phyloP scores from a whole-genome alignment of 2,888 invertebrate genomes.

The Tenthredo notha region DNA sequence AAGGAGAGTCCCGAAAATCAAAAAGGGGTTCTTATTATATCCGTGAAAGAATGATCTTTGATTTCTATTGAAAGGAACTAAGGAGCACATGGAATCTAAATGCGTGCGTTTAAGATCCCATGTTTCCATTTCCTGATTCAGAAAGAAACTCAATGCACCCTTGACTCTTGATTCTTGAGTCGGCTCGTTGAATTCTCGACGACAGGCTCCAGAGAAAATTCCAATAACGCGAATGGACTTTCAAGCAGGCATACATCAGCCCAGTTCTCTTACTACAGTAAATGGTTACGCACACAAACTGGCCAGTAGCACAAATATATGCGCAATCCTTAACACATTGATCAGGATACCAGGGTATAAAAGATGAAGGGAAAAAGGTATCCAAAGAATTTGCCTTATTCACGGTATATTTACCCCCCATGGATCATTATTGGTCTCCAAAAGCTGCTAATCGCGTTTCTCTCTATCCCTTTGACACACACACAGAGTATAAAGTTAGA shows the following conservation, averaged over 20 bases:
- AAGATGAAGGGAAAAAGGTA: conserved; percentile 7
- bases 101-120: conserved; percentile 10
- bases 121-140: conserved; percentile 24
- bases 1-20: not conserved
- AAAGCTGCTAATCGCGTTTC: not conserved
- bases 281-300: not conserved
- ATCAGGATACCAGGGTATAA: conserved; percentile 45
- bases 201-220: conserved; percentile 62
- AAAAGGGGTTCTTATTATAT: too few species aligned
- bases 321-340: conserved; percentile 62
- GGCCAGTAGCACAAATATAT: conserved; percentile 57
- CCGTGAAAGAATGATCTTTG: not conserved
- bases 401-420: not conserved
- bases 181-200: conserved; percentile 47
- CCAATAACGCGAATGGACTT: conserved; percentile 77
- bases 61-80: not conserved
- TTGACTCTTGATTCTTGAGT: conserved; percentile 28
- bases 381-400: not conserved
- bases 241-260: conserved; percentile 77
- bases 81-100: not conserved
- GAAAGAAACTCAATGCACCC: conserved; percentile 30
- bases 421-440: not conserved
- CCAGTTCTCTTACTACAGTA: conserved; percentile 51
- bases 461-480: not conserved
- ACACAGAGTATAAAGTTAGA: not conserved